Evolutionary conservation across 2,797 vertebrate genomes (phyloP), one percentile per base, ranked within the genome.

Genomic region (Chrosomus eos): DNA sequence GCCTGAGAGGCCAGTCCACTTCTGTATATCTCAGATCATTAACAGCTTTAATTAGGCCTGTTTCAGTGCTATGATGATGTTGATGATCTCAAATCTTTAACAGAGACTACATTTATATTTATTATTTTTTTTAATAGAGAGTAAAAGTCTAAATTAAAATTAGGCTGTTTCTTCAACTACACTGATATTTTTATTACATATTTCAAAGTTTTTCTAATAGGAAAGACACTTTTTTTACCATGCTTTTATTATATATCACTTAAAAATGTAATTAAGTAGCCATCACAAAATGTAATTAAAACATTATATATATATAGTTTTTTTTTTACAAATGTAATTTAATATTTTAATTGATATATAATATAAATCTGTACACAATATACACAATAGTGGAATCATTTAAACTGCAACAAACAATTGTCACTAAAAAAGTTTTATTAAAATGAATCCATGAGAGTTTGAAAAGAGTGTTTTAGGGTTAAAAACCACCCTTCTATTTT

Each of bases 21-120:
- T 48, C 40, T 64, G 58, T 36, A 82, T 8, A 51, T 82, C 58
- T 82, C 38, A 66, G 45, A 74, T 74, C 81, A 64, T 82, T 82
- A 82, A 38, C 40, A 74, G 58, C 70, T 82, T 62, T 51, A 64
- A 64, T 72, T 74, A 45, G 14, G 19, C 1, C 70, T 45, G 55
- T 51, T 53, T 51, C 21, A 51, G 5, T 13, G 58, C 75, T 43
- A n/a, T 33, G 26, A 73, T 43, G 26, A 66, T 48, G 62, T n/a
- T 36, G 8, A 36, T 64, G 13, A 48, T 74, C 58, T 74, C 33
- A 74, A 55, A 74, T 51, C 68, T 48, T 48, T 19, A 31, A 33
- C 68, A 14, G 19, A 72, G 6, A 31, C 51, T 31, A 23, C 26
- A 45, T 51, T 64, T 36, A 3, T 36, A n/a, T 38, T 5, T 26